Conservation (phyloP, 2,113 vertebrate species). For the Phodopus roborovskii region DNA sequence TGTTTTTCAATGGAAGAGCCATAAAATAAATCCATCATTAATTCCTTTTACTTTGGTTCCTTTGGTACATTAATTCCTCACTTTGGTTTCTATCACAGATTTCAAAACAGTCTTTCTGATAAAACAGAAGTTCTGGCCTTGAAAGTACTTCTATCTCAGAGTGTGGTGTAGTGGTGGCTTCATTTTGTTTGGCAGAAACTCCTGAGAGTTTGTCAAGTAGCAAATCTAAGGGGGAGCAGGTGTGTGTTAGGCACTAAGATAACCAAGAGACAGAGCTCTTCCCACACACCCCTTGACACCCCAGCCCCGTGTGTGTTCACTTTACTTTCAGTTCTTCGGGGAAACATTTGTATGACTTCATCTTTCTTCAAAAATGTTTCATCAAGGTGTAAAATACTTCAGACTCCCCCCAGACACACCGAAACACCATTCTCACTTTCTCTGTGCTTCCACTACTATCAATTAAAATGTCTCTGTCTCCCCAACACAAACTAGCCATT, state of each 20-base stretch:
- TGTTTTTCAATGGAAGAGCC: not conserved
- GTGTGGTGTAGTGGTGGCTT: conserved; percentile 13
- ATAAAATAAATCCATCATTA: not conserved
- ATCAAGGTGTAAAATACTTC: conserved; percentile 31
- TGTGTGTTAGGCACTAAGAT: not conserved
- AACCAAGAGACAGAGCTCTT: not conserved
- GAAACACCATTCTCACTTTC: not conserved
- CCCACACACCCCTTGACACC: not conserved
- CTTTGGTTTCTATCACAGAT: conserved; percentile 39
- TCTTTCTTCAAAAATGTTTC: not conserved
- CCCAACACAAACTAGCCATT: not conserved
- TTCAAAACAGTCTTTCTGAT: conserved; percentile 51
- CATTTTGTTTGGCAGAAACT: conserved; percentile 24
- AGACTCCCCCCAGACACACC: not conserved
- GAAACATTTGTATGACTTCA: not conserved
- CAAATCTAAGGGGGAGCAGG: not conserved
- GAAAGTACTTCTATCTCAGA: conserved; percentile 20
- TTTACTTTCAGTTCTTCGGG: not conserved
- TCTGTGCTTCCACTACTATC: not conserved
- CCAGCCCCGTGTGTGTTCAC: not conserved
- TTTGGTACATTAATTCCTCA: conserved; percentile 44
- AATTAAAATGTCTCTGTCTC: not conserved
- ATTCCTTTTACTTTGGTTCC: too few relatives aligned
- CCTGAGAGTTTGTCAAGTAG: not conserved
- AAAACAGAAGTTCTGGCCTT: conserved; percentile 9